phyloP scores from a whole-genome alignment of 2,888 invertebrate species.

The Archips crataeganus region DNA sequence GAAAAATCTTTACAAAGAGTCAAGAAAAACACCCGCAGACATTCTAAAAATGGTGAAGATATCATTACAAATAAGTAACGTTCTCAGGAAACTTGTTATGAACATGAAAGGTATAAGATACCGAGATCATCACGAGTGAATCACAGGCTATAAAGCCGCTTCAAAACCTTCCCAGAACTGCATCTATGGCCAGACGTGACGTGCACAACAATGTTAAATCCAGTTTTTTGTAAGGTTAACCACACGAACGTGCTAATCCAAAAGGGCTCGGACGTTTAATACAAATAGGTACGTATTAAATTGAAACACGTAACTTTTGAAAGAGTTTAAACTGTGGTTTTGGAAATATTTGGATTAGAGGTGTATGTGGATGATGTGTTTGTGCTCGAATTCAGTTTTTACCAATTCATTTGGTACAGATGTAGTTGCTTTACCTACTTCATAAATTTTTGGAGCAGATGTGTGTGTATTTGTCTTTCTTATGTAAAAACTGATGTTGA shows the following conservation, averaged over 20 bases:
- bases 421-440: not conserved
- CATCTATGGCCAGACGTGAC: conserved; percentile 56
- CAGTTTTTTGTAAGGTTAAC: conserved; percentile 36
- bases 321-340: not conserved
- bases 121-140: conserved; percentile 74
- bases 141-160: conserved; percentile 67
- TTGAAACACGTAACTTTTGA: not conserved
- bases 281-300: not conserved
- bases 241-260: conserved; percentile 30
- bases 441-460: not conserved
- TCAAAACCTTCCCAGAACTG: conserved; percentile 71
- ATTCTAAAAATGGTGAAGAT: conserved; percentile 34
- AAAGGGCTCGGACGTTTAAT: not conserved
- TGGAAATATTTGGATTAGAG: not conserved
- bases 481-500: not conserved
- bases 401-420: not conserved
- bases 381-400: not conserved
- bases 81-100: conserved; percentile 60
- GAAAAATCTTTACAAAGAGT: not conserved
- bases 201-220: conserved; percentile 47
- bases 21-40: conserved; percentile 17
- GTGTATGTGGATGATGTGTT: conserved; percentile 3
- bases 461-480: not conserved
- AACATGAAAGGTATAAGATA: conserved; percentile 64
- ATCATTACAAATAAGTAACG: conserved; percentile 36